A percentile compares a stretch with the other conserved stretches of the same genome.
Conservation (phyloP, 2,888 invertebrate species). For the Adineta ricciae region DNA sequence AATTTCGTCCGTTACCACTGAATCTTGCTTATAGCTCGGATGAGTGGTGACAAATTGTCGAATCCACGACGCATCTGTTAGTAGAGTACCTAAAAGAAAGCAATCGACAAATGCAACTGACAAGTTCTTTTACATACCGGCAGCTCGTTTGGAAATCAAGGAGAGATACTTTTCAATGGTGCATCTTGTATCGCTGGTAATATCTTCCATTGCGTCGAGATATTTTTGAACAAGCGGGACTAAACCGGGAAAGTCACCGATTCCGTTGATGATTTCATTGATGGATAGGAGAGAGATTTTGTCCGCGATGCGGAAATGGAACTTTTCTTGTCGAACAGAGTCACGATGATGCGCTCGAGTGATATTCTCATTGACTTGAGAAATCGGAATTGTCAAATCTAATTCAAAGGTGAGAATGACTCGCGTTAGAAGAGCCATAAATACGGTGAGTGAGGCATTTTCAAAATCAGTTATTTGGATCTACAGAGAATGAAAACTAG, state of each 20-base stretch:
- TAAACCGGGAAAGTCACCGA: conserved; percentile 78
- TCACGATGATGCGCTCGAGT: conserved; percentile 79
- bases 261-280: conserved; percentile 36
- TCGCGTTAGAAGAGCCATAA: conserved; percentile 86
- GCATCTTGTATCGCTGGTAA: conserved; percentile 93
- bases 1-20: conserved; percentile 72
- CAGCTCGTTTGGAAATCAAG: conserved; percentile 62
- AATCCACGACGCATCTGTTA: conserved; percentile 89
- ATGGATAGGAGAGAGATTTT: conserved; percentile 30
- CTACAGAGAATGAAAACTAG: conserved; percentile 34
- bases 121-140: conserved; percentile 40
- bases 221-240: conserved; percentile 86
- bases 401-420: conserved; percentile 89
- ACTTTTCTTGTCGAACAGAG: conserved; percentile 70
- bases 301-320: conserved; percentile 64
- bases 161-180: conserved; percentile 89
- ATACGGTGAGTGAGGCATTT: conserved; percentile 95
- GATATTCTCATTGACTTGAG: conserved; percentile 83
- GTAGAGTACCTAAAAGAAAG: conserved; percentile 63
- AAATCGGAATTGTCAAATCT: conserved; percentile 90
- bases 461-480: conserved; percentile 97
- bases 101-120: neutral
- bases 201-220: conserved; percentile 77
- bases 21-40: conserved; percentile 79
- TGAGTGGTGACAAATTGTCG: conserved; percentile 78